A percentile compares a stretch with the other conserved stretches of the same genome.
Conservation (phyloP, 1,140 invertebrate species). For the Aphis gossypii region DNA sequence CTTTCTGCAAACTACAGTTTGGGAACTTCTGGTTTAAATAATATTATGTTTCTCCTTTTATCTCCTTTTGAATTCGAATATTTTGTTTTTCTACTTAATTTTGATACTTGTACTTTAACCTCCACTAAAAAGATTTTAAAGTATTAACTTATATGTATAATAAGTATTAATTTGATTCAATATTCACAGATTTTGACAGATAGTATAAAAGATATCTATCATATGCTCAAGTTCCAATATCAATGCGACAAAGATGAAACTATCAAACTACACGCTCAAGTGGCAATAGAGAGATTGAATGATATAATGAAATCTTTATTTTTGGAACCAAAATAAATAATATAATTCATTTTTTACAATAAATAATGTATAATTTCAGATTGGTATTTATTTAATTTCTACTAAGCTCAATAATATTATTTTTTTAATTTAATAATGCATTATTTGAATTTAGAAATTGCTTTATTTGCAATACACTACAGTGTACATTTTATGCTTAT, state of each 20-base stretch:
- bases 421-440: background rate
- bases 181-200: background rate
- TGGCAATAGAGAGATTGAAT: slow-evolving; percentile 80
- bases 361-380: background rate
- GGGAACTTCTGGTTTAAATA: background rate
- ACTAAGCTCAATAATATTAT: background rate
- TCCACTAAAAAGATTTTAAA: background rate
- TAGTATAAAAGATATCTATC: slow-evolving; percentile 35
- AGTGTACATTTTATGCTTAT: background rate
- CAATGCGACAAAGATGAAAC: slow-evolving; percentile 73
- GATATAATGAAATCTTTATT: slow-evolving; percentile 73
- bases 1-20: background rate
- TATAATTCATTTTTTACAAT: background rate
- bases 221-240: slow-evolving; percentile 72
- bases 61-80: background rate
- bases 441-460: background rate
- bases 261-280: slow-evolving; percentile 75
- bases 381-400: background rate
- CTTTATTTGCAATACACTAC: background rate
- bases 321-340: slow-evolving; percentile 62
- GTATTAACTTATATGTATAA: background rate
- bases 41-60: background rate
- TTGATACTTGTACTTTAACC: background rate
- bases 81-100: background rate
- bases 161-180: background rate